Base-by-base conservation (phyloP, 2,888 invertebrate species). In the Amaurobius ferox region DNA sequence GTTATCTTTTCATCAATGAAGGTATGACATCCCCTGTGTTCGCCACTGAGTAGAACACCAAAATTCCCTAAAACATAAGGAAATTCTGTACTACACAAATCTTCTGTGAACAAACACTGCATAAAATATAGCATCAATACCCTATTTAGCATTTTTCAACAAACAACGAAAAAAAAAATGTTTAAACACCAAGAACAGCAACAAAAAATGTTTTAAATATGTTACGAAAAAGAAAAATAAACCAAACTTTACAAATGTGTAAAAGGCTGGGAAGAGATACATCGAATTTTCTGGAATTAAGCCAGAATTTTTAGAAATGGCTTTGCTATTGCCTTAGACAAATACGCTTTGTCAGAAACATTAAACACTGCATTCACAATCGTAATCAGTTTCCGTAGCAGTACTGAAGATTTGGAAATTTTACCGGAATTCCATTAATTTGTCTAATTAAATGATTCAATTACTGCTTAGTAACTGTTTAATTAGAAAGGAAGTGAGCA, bases 401-500 rank as follows among this genome's bases (percentile, higher is more conserved):
- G 55, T 19, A 23, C 2, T 1, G 55, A 23, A 55, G 55, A 55
- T 55, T 55, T 55, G 23, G 55, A 55, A 55, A 55, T 55, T 55
- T 55, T 16, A 23, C 55, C 55, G 55, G 55, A 55, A 55, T 55
- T 55, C 55, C 23, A 55, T 55, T 55, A 55, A 55, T 55, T 55
- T 55, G 55, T 55, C 55, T 23, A 55, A 55, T 55, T 55, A 55
- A 55, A 55, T 55, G 23, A 55, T 55, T 55, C 55, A 23, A 55
- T 55, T 55, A 55, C 19, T 7, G 23, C 23, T 55, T 55, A 23
- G 55, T 55, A 3, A 23, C 55, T 23, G 23, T 55, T 55, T 55
- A 55, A 55, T 55, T 55, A 23, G 23, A 55, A 55, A 23, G 55
- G 11, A 55, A 55, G 19, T 23, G 55, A 23, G 23, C 23, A 55